Conservation (phyloP, 2,113 vertebrate species). For the Nothobranchius furzeri region DNA sequence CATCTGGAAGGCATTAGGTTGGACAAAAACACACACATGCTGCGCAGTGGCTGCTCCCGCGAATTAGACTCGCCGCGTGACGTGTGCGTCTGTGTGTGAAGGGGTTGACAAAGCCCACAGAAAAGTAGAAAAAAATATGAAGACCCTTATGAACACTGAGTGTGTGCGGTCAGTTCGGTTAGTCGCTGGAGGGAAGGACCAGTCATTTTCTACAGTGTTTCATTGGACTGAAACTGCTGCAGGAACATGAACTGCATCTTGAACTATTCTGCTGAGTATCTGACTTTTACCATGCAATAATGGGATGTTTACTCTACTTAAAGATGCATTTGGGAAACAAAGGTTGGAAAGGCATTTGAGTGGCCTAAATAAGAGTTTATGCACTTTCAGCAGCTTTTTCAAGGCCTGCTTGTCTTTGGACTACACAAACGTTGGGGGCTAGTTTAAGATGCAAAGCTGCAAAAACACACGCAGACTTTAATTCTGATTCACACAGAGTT, state of each 20-base stretch:
- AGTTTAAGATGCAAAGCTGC: too few species aligned
- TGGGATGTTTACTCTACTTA: neutral
- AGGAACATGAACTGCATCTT: constrained; percentile 17
- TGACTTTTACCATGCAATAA: neutral
- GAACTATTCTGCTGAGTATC: neutral
- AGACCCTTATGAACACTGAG: neutral
- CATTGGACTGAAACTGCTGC: constrained; percentile 43
- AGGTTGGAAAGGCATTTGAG: neutral
- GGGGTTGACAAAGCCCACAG: neutral
- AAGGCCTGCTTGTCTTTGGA: too few species aligned
- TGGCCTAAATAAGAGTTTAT: too few species aligned
- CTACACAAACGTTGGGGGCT: too few species aligned
- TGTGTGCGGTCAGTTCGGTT: constrained; percentile 4
- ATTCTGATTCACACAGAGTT: too few species aligned
- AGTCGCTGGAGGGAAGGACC: constrained; percentile 19
- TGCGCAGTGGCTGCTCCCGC: constrained; percentile 62
- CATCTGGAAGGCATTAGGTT: constrained; percentile 76
- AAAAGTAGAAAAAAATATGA: neutral
- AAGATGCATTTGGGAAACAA: neutral
- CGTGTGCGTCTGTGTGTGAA: constrained; percentile 11
- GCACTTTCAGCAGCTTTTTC: too few species aligned
- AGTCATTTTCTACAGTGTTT: constrained; percentile 20
- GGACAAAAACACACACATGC: constrained; percentile 56
- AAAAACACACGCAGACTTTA: too few species aligned
- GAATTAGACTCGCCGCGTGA: constrained; percentile 44